A percentile compares a stretch with the other conserved stretches of the same genome.
phyloP scores from a whole-genome alignment of 2,888 invertebrate genomes.

The Eilema griseolum region DNA sequence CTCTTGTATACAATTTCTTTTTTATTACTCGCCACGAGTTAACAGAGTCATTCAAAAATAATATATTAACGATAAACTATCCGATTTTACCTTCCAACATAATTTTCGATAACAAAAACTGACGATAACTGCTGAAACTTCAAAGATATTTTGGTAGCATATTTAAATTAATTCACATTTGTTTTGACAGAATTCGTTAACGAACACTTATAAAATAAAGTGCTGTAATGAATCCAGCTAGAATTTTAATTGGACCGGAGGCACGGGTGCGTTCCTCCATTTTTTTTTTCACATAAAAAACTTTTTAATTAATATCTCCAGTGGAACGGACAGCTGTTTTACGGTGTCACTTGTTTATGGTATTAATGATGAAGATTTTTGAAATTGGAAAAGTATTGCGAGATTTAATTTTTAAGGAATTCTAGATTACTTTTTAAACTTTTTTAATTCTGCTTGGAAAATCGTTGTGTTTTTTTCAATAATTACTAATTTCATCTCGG shows the following conservation, averaged over 20 bases:
- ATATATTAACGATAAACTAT: slow-evolving; percentile 9
- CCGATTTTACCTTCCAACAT: slow-evolving; percentile 15
- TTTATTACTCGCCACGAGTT: neutral
- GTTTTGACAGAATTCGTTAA: slow-evolving; percentile 60
- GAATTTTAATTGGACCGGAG: slow-evolving; percentile 80
- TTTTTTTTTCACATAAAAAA: slow-evolving; percentile 65
- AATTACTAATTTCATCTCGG: no score
- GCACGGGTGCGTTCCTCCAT: slow-evolving; percentile 55
- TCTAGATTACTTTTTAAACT: slow-evolving; percentile 19
- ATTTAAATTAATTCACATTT: slow-evolving; percentile 56
- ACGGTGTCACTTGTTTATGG: slow-evolving; percentile 64
- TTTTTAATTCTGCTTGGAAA: slow-evolving; percentile 17
- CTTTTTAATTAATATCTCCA: slow-evolving; percentile 82
- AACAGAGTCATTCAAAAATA: slow-evolving; percentile 10
- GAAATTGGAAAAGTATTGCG: slow-evolving; percentile 41
- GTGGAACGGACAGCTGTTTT: slow-evolving; percentile 68
- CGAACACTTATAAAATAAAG: slow-evolving; percentile 76
- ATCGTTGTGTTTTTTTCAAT: neutral
- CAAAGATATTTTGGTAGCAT: slow-evolving; percentile 45
- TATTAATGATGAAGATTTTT: slow-evolving; percentile 66
- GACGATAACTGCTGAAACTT: slow-evolving; percentile 26
- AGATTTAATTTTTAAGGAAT: slow-evolving; percentile 13
- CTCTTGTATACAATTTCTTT: neutral
- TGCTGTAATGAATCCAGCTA: slow-evolving; percentile 76
- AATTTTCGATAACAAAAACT: slow-evolving; percentile 20